These are phyloP conservation scores for Heliconius erato DNA, from an alignment of 2,888 invertebrate genomes.

Conservation along the genomic window DNA sequence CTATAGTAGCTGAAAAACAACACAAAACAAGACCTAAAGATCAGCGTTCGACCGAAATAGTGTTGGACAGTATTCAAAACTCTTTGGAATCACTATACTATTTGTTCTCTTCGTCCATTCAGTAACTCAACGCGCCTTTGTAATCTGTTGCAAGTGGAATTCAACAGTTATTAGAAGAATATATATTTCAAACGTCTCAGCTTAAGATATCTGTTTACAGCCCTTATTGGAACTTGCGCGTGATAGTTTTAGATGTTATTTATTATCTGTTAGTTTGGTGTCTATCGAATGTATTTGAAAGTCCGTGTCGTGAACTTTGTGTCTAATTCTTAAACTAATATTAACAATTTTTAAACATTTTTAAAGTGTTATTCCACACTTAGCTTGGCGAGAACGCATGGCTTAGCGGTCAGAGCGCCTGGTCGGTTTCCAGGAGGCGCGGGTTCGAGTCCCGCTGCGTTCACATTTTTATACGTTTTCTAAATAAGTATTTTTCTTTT, in stretches of 20 bases:
- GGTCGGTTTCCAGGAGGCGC: too few species aligned
- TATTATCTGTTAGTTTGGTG: slow-evolving; percentile 46
- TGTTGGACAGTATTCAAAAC: slow-evolving; percentile 85
- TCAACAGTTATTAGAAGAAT: slow-evolving; percentile 75
- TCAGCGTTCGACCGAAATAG: slow-evolving; percentile 82
- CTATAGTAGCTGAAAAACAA: slow-evolving; percentile 70
- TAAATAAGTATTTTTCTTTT: too few species aligned
- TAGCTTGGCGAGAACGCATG: too few species aligned
- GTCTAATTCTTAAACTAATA: slow-evolving; percentile 50
- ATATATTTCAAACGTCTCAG: slow-evolving; percentile 67
- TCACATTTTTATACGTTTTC: too few species aligned
- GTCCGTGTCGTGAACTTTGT: slow-evolving; percentile 48
- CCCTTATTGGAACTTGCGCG: slow-evolving; percentile 49
- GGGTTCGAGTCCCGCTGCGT: too few species aligned
- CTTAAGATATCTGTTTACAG: slow-evolving; percentile 51
- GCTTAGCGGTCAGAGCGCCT: too few species aligned
- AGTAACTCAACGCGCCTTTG: slow-evolving; percentile 79
- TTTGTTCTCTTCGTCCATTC: slow-evolving; percentile 82
- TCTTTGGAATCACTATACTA: slow-evolving; percentile 83
- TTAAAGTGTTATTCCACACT: too few species aligned
- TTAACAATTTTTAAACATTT: slow-evolving; percentile 43
- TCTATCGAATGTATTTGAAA: slow-evolving; percentile 52
- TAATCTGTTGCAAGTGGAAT: slow-evolving; percentile 77
- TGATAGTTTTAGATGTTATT: slow-evolving; percentile 52
- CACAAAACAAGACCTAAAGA: slow-evolving; percentile 77